Evolutionary conservation across 2,888 invertebrate genomes (phyloP).

Genomic region (Andrena camellia): DNA sequence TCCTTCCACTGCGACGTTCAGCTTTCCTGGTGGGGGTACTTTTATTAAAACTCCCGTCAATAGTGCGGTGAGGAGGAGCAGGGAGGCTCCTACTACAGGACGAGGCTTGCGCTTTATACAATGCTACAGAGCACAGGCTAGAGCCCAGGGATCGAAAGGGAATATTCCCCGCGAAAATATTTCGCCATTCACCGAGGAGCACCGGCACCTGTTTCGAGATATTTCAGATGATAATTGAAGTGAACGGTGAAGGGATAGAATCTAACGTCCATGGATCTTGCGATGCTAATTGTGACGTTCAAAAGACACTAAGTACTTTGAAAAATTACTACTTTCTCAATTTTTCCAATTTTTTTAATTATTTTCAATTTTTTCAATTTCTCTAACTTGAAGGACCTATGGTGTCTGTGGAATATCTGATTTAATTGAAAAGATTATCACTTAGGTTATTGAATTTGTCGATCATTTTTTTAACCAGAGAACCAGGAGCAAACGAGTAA

Average conservation of each 20-base stretch:
- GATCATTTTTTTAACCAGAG: too few species aligned
- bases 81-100: conserved; percentile 74
- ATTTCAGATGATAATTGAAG: neutral
- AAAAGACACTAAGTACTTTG: too few species aligned
- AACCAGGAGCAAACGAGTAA: too few species aligned
- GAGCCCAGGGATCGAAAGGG: conserved; percentile 73
- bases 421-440: too few species aligned
- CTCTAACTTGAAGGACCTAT: too few species aligned
- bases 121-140: conserved; percentile 69
- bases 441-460: too few species aligned
- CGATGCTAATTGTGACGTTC: neutral
- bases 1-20: conserved; percentile 76
- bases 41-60: conserved; percentile 84
- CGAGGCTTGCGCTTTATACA: conserved; percentile 77
- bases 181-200: conserved; percentile 20
- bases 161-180: conserved; percentile 3
- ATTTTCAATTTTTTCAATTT: too few species aligned
- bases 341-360: too few species aligned
- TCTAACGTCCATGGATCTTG: neutral
- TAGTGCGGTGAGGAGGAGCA: conserved; percentile 79
- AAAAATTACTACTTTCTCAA: too few species aligned
- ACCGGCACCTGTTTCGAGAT: conserved; percentile 7
- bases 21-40: conserved; percentile 81
- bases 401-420: too few species aligned
- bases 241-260: neutral